phyloP scores from a whole-genome alignment of 2,113 vertebrate species.

The Loxodonta africana region DNA sequence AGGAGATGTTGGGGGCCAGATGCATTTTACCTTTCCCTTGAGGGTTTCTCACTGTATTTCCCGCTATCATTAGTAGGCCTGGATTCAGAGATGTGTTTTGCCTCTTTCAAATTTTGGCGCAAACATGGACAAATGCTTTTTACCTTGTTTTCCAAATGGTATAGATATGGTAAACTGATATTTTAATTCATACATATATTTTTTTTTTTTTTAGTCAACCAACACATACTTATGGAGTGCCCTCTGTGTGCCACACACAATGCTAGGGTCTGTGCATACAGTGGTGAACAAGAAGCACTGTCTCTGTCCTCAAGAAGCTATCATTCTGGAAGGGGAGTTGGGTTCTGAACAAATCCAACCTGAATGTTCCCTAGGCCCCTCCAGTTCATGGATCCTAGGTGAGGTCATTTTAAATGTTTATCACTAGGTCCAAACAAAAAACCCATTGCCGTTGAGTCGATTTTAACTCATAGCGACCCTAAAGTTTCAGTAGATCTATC shows the following conservation, averaged over 20 bases:
- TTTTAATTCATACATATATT: neutral
- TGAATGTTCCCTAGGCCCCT: neutral
- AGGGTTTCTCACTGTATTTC: neutral
- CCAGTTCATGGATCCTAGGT: neutral
- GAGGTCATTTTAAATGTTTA: slow-evolving; percentile 7
- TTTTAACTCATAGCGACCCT: no score
- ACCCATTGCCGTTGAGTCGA: no score
- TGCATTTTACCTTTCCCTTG: neutral
- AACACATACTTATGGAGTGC: neutral
- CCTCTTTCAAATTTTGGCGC: slow-evolving; percentile 26
- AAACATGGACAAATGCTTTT: slow-evolving; percentile 21
- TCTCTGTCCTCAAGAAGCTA: neutral
- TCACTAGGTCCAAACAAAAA: neutral
- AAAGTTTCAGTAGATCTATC: no score
- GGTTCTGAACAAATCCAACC: neutral
- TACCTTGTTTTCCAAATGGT: slow-evolving; percentile 31
- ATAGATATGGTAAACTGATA: neutral
- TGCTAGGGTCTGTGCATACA: neutral
- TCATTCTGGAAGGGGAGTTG: neutral
- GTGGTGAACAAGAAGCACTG: neutral
- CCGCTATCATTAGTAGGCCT: neutral
- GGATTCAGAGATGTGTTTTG: neutral
- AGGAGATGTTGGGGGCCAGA: neutral
- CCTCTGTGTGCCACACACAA: neutral
- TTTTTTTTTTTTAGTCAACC: neutral